Evolutionary conservation across 2,113 vertebrate genomes (phyloP).

Genomic region (Pluvianellus socialis): DNA sequence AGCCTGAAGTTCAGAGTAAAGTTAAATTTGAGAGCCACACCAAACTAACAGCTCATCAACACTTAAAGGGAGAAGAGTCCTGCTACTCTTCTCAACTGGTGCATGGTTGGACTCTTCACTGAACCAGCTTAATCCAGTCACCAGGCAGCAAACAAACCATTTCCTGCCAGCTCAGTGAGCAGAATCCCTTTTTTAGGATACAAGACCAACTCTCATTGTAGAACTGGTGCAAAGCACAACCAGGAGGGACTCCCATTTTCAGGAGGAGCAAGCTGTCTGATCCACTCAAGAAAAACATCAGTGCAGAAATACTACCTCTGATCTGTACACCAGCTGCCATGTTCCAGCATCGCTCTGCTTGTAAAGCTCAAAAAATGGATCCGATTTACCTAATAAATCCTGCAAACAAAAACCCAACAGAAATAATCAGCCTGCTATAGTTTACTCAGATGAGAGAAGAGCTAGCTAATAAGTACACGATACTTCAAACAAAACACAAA

Average conservation of each 20-base stretch:
- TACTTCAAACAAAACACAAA: not conserved
- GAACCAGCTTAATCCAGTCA: not conserved
- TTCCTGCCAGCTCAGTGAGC: not conserved
- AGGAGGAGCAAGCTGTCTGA: not conserved
- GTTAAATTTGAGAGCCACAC: not conserved
- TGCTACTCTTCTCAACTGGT: not conserved
- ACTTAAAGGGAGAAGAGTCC: not conserved
- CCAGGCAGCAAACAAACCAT: not conserved
- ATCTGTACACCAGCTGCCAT: conserved; percentile 89
- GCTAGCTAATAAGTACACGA: not conserved
- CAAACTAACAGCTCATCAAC: not conserved
- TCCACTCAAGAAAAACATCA: not conserved
- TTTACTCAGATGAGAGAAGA: not conserved
- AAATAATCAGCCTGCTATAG: not conserved
- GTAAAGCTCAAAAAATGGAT: conserved; percentile 90
- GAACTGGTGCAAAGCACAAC: not conserved
- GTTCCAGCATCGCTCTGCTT: conserved; percentile 81
- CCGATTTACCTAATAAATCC: conserved; percentile 93
- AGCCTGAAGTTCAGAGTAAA: not conserved
- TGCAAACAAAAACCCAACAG: conserved; percentile 50
- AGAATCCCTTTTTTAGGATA: not conserved
- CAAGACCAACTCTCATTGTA: not conserved
- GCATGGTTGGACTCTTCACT: not conserved
- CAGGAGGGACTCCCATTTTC: not conserved
- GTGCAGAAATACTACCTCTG: conserved; percentile 78